phyloP scores from a whole-genome alignment of 2,113 vertebrate species.

The Hystrix brachyura region DNA sequence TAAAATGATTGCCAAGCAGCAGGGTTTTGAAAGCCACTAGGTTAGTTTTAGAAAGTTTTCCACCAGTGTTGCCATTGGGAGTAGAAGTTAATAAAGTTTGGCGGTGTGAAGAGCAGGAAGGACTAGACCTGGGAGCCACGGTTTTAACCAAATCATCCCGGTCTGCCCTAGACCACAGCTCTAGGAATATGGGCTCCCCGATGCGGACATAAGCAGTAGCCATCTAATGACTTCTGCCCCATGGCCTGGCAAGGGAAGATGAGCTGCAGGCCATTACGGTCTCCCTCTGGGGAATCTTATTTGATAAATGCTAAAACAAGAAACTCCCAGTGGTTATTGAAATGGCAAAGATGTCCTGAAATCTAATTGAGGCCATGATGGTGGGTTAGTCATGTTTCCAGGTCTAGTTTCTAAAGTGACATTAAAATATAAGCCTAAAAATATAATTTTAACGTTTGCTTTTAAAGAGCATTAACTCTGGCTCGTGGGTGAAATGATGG shows the following conservation, averaged over 20 bases:
- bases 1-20: not conserved
- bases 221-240: not conserved
- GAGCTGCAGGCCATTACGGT: not conserved
- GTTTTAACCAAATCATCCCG: not conserved
- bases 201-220: not conserved
- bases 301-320: conserved; percentile 12
- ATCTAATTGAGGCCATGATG: not conserved
- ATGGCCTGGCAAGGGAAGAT: not conserved
- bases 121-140: not conserved
- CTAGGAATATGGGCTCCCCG: not conserved
- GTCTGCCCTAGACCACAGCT: not conserved
- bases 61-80: not conserved
- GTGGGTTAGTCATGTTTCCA: not conserved
- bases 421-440: conserved; percentile 18
- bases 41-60: not conserved
- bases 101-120: not conserved
- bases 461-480: not conserved
- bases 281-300: not conserved
- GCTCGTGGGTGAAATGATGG: not conserved
- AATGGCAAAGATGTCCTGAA: not conserved
- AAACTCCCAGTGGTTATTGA: not conserved
- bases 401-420: conserved; percentile 12
- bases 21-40: not conserved
- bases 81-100: not conserved
- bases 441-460: not conserved